Percentiles rank a stretch among this genome's conserved stretches.
These are phyloP conservation scores for Gadus chalcogrammus DNA, from an alignment of 2,113 vertebrate genomes.

Conservation along the genomic window DNA sequence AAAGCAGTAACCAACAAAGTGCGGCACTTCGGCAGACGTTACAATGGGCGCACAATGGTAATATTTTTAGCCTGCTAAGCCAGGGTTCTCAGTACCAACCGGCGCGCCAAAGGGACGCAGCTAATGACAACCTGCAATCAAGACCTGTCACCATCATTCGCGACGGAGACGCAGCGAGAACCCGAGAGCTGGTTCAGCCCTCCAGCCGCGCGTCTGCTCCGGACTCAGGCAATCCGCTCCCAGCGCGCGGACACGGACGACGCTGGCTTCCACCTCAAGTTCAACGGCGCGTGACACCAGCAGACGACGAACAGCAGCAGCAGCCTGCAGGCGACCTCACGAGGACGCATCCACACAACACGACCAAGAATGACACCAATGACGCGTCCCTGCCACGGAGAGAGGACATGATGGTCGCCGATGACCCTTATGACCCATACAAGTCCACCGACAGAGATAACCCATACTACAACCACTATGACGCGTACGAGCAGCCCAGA, in stretches of 20 bases:
- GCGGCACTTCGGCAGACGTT: slow-evolving; percentile 81
- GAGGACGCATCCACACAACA: slow-evolving; percentile 29
- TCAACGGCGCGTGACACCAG: slow-evolving; percentile 48
- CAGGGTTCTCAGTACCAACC: slow-evolving; percentile 86
- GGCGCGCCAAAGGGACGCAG: slow-evolving; percentile 70
- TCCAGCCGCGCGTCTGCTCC: slow-evolving; percentile 22
- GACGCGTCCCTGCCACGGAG: slow-evolving; percentile 43
- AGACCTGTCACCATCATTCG: slow-evolving; percentile 70
- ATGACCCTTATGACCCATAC: slow-evolving; percentile 91
- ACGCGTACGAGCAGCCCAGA: slow-evolving; percentile 85
- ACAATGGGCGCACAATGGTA: slow-evolving; percentile 92
- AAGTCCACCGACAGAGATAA: slow-evolving; percentile 89
- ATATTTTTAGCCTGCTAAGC: slow-evolving; percentile 89
- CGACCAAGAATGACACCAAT: slow-evolving; percentile 48
- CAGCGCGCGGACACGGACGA: slow-evolving; percentile 21
- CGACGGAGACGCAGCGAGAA: slow-evolving; percentile 48
- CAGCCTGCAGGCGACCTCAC: slow-evolving; percentile 29
- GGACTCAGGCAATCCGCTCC: slow-evolving; percentile 5
- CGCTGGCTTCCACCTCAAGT: slow-evolving; percentile 50
- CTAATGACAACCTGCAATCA: slow-evolving; percentile 55
- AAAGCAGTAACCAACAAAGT: slow-evolving; percentile 27
- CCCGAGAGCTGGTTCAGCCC: slow-evolving; percentile 26
- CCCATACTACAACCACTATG: slow-evolving; percentile 93
- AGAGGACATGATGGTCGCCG: slow-evolving; percentile 86
- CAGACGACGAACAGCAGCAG: slow-evolving; percentile 44